Evolutionary conservation across 2,113 vertebrate genomes (phyloP).

Genomic region (Aspidoscelis tigris): DNA sequence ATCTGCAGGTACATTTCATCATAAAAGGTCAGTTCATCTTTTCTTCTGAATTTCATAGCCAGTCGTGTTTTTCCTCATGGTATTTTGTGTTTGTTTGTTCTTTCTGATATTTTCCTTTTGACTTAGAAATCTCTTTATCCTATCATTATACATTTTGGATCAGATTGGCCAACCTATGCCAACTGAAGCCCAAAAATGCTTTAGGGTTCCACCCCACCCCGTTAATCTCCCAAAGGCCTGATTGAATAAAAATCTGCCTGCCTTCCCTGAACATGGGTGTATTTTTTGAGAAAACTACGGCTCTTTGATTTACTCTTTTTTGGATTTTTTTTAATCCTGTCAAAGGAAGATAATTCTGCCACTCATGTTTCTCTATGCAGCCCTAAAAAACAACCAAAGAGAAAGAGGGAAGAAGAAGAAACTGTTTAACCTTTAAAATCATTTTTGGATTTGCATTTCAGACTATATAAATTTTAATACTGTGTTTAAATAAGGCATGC

Average conservation of each 20-base stretch:
- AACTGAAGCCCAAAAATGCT: background rate
- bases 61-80: too few species aligned
- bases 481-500: background rate
- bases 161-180: background rate
- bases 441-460: background rate
- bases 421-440: background rate
- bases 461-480: background rate
- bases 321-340: background rate
- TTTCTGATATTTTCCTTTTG: background rate
- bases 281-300: background rate
- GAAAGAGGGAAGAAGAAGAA: background rate
- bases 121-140: background rate
- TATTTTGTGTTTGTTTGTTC: background rate
- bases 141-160: background rate
- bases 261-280: background rate
- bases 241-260: background rate
- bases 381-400: background rate
- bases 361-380: background rate
- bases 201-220: background rate
- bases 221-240: background rate
- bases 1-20: background rate
- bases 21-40: constrained; percentile 31
- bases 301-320: background rate
- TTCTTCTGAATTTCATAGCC: background rate
- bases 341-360: background rate